Evolutionary conservation across 2,113 vertebrate species (phyloP).

Genomic region (Cervus canadensis): DNA sequence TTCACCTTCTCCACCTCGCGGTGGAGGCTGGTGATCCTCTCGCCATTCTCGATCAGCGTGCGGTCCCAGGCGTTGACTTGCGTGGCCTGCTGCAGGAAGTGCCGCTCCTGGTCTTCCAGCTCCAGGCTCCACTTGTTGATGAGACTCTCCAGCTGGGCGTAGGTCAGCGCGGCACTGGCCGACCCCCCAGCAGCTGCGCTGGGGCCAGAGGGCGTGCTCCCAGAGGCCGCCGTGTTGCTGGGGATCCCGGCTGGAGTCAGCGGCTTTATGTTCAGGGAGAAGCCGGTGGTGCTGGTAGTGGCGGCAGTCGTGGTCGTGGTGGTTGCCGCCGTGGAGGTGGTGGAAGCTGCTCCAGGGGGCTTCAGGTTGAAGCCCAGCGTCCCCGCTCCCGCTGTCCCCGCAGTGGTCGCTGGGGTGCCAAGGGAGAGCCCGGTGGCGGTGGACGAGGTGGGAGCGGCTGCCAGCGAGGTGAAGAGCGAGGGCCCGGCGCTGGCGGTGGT

Average conservation of each 20-base stretch:
- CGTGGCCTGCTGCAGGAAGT: slow-evolving; percentile 96
- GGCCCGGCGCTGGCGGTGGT: slow-evolving; percentile 73
- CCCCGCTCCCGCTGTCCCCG: slow-evolving; percentile 52
- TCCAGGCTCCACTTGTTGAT: slow-evolving; percentile 99
- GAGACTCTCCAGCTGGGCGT: slow-evolving; percentile 93
- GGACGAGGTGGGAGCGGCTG: slow-evolving; percentile 59
- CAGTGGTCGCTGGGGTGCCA: slow-evolving; percentile 47
- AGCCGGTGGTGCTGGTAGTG: slow-evolving; percentile 68
- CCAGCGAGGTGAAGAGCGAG: slow-evolving; percentile 71
- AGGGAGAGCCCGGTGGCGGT: slow-evolving; percentile 64
- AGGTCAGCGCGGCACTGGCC: slow-evolving; percentile 87
- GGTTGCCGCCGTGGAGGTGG: slow-evolving; percentile 19
- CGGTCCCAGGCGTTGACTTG: slow-evolving; percentile 98
- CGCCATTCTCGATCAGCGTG: slow-evolving; percentile 93
- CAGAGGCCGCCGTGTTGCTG: slow-evolving; percentile 44
- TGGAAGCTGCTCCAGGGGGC: slow-evolving; percentile 54
- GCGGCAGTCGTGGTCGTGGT: neutral
- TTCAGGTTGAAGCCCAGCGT: slow-evolving; percentile 76
- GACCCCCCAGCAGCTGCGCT: slow-evolving; percentile 61
- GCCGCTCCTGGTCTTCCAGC: slow-evolving; percentile 96
- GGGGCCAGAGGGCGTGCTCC: neutral
- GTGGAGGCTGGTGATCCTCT: slow-evolving; percentile 94
- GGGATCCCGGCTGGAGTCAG: slow-evolving; percentile 48
- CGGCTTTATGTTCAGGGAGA: slow-evolving; percentile 86
- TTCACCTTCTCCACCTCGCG: slow-evolving; percentile 99